Conservation (phyloP, 2,888 invertebrate genomes). For the Morpho helenor region DNA sequence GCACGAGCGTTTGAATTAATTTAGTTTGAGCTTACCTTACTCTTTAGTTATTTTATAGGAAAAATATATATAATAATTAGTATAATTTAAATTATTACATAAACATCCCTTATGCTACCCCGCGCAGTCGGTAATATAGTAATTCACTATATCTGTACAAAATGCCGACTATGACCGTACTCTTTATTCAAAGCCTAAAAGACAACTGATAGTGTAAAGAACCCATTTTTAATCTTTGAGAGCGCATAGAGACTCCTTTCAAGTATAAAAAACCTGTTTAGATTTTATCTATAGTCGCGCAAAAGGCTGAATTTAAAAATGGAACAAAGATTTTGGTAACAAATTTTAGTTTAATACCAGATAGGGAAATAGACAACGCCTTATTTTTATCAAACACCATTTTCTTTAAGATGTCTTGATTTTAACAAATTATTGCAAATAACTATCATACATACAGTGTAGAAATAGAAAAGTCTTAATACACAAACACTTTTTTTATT, state of each 20-base stretch:
- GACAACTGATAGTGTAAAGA: slow-evolving; percentile 53
- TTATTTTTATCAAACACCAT: not conserved
- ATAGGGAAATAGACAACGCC: not conserved
- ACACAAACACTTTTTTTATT: too few relatives aligned
- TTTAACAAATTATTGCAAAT: too few relatives aligned
- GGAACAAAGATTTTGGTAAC: not conserved
- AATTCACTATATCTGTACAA: slow-evolving; percentile 43
- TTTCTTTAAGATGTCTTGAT: not conserved
- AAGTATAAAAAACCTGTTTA: slow-evolving; percentile 22
- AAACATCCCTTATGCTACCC: slow-evolving; percentile 61
- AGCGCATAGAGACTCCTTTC: slow-evolving; percentile 17
- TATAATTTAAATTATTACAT: slow-evolving; percentile 77
- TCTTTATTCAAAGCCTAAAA: slow-evolving; percentile 46
- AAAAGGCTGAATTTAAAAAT: slow-evolving; percentile 5
- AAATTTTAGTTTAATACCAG: not conserved
- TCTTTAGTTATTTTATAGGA: slow-evolving; percentile 69
- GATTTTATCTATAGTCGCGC: slow-evolving; percentile 12
- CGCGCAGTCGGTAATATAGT: slow-evolving; percentile 36
- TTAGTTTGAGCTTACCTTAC: slow-evolving; percentile 77
- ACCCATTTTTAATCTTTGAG: slow-evolving; percentile 34
- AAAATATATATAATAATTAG: slow-evolving; percentile 71
- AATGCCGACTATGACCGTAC: slow-evolving; percentile 31
- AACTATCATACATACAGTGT: too few relatives aligned
- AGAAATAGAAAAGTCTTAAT: too few relatives aligned
- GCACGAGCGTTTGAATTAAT: slow-evolving; percentile 45